phyloP scores from a whole-genome alignment of 2,113 vertebrate genomes.

The Monopterus albus region DNA sequence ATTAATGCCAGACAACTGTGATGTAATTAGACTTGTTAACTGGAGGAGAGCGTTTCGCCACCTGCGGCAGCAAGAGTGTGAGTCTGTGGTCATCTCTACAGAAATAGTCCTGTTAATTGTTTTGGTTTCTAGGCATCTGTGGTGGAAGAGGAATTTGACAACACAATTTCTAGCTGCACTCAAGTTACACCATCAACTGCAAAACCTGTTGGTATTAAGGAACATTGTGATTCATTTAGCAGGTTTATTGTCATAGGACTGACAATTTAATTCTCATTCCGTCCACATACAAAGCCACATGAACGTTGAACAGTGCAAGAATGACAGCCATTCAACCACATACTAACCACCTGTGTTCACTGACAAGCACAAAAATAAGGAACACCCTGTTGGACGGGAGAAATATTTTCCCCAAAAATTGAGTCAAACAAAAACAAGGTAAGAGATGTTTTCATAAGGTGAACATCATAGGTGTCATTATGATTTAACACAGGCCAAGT shows the following conservation, averaged over 20 bases:
- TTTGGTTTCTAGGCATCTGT: constrained; percentile 52
- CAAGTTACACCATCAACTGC: constrained; percentile 31
- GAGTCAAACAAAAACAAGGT: constrained; percentile 28
- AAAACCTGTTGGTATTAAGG: constrained; percentile 18
- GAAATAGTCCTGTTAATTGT: constrained; percentile 61
- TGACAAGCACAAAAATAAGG: constrained; percentile 14
- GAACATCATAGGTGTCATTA: constrained; percentile 45
- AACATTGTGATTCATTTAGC: constrained; percentile 27
- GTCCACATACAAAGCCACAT: constrained; percentile 31
- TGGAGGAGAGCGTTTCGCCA: constrained; percentile 62
- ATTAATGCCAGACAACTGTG: constrained; percentile 48
- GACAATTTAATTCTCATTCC: constrained; percentile 35
- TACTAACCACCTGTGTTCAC: constrained; percentile 23
- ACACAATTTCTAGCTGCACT: constrained; percentile 21
- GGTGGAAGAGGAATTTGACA: constrained; percentile 25
- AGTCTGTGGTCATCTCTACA: constrained; percentile 65
- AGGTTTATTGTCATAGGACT: constrained; percentile 35
- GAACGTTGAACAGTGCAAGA: constrained; percentile 13
- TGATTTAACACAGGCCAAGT: constrained; percentile 57
- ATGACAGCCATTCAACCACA: constrained; percentile 30
- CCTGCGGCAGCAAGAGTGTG: constrained; percentile 63
- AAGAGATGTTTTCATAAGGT: constrained; percentile 18
- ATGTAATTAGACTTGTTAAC: constrained; percentile 77
- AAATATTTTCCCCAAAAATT: constrained; percentile 39
- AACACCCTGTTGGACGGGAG: constrained; percentile 22